Evolutionary conservation across 2,113 vertebrate genomes (phyloP), one percentile per base, ranked within the genome.

Genomic region (Emydura subglobosa): DNA sequence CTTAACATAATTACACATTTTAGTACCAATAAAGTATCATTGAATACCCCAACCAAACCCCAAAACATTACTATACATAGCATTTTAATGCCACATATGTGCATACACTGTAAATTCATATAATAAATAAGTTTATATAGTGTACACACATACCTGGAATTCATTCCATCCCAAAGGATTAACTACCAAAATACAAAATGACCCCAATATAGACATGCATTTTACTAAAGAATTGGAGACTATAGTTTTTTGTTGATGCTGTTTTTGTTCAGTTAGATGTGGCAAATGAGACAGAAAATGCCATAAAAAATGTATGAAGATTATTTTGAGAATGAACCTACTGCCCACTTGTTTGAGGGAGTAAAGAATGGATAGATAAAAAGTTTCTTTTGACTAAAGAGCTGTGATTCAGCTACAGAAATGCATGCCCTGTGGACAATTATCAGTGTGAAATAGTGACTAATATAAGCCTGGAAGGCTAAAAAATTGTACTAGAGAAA

Each of bases 91-190:
- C 94, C 92, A 95, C 90, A 92, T 94, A 92, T 89, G 96, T 97
- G 95, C 93, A 97, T 97, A 98, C 97, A 98, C 96, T 98, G 96
- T 97, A 98, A 95, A 96, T 76, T 92, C 91, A 82, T 57, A 65
- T 93, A 87, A 93, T 78, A 49, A 12, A 91, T 83, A 92, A 87
- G 94, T 94, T 93, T 55, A 97, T 97, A 98, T 95, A 97, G 97
- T 98, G 97, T 97, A 97, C 96, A 94, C 90, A 94, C 91, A 95
- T 97, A 96, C 94, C 97, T 49, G 94, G 87, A 93, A 79, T 89
- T 57, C 31, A 84, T 53, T 94, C 91, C 4, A 89, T 90, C 86
- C 78, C 93, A 90, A 88, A 86, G 78, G 93, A 95, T 96, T 87
- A 93, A 93, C 85, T 96, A n/a, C 1, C 85, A 9, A 95, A 16